Evolutionary conservation across 2,797 vertebrate genomes (phyloP), one percentile per base, ranked within the genome.

Genomic region (Calcarius lapponicus): DNA sequence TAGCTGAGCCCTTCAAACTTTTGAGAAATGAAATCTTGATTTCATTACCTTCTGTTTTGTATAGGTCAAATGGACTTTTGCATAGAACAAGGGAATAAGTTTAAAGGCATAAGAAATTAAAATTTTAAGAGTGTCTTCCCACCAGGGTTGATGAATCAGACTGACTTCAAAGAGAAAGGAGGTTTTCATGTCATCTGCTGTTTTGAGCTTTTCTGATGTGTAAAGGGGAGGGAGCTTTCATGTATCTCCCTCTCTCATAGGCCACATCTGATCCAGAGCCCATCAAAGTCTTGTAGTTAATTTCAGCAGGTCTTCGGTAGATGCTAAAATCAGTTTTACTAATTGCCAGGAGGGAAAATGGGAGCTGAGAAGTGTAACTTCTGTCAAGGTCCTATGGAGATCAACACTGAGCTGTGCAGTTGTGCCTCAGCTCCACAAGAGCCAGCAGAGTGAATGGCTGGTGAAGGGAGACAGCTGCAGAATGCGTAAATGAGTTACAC

Each of bases 91-190:
- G 60, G 53, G 82, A 88, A 74, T 73, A 82, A 91, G 56, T 89
- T 95, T 91, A 86, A 94, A 95, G 79, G 75, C 85, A 65, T 28
- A 69, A 40, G 40, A 92, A 88, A 93, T 96, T 66, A 91, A 96
- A 83, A 66, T 95, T 95, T 93, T 86, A 91, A 93, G 61, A 53
- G 16, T 78, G 86, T 90, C 76, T 93, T 83, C 82, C 90, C 89
- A 91, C 89, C 85, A 88, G 87, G 60, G 62, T 61, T 90, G 89
- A 94, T 94, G 92, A 95, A 94, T 96, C 87, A 94, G 80, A 61
- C 57, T 36, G 69, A 80, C 84, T 95, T 96, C 91, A 95, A 96
- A 97, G 88, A 71, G 54, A 80, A 86, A 89, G 51, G 31, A 69
- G 43, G 51, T 88, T 92, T 96, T 93, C 62, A 74, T 89, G 74